Conservation (phyloP, 2,113 vertebrate species). For the Hirundichthys speculiger region DNA sequence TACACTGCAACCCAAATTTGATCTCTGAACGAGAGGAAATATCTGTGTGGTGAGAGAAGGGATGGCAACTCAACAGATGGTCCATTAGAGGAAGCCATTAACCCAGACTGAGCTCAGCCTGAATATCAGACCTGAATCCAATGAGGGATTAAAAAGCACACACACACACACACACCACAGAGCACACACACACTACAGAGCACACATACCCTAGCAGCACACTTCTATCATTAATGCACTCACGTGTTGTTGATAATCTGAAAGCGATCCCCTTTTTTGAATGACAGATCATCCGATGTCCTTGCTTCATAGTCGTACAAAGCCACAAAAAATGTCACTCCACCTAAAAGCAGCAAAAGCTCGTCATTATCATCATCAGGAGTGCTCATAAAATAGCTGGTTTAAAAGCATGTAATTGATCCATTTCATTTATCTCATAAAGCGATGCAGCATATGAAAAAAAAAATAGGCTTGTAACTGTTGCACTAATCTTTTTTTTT, state of each 20-base stretch:
- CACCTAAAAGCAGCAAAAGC: constrained; percentile 80
- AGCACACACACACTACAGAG: not conserved
- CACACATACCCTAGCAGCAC: not conserved
- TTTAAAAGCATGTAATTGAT: not conserved
- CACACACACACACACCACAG: constrained; percentile 7
- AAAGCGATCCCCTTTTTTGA: constrained; percentile 98
- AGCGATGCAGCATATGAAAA: no score
- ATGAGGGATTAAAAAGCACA: constrained; percentile 56
- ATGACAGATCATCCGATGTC: constrained; percentile 97
- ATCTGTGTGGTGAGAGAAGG: constrained; percentile 1
- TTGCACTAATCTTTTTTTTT: no score
- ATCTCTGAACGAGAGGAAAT: not conserved
- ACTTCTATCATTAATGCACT: constrained; percentile 68
- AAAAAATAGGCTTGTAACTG: no score
- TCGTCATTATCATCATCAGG: not conserved
- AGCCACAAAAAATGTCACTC: constrained; percentile 97
- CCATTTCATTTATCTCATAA: not conserved
- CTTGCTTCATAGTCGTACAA: constrained; percentile 99
- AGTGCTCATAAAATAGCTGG: not conserved
- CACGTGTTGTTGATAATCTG: constrained; percentile 99
- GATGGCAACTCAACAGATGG: constrained; percentile 67
- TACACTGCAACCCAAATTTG: not conserved
- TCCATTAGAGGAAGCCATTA: constrained; percentile 68
- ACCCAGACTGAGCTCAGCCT: constrained; percentile 64
- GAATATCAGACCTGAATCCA: constrained; percentile 59